A percentile compares a stretch with the other conserved stretches of the same genome.
These are phyloP conservation scores for Neoniphon sammara DNA, from an alignment of 2,797 vertebrate genomes.

Conservation along the genomic window DNA sequence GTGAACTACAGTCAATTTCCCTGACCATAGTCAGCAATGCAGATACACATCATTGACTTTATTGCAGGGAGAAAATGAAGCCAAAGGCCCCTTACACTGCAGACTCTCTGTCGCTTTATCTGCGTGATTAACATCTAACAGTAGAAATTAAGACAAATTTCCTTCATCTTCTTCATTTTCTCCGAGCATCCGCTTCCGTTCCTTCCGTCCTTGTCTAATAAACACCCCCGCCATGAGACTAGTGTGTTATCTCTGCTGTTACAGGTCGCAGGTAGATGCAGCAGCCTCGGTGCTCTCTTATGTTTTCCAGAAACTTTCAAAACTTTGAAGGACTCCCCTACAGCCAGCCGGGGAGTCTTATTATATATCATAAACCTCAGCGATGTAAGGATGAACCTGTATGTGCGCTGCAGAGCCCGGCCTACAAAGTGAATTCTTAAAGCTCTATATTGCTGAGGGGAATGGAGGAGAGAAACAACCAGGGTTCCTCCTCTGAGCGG, in stretches of 20 bases:
- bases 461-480: background rate
- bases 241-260: conserved; percentile 25
- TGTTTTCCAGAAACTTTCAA: conserved; percentile 2
- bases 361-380: background rate
- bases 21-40: conserved; percentile 49
- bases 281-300: conserved; percentile 5
- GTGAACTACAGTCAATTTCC: conserved; percentile 43
- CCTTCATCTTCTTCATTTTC: conserved; percentile 21
- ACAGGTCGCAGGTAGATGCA: conserved; percentile 1
- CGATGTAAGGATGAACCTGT: conserved; percentile 6
- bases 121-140: conserved; percentile 56
- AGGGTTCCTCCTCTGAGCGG: background rate
- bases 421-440: conserved; percentile 17
- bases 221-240: conserved; percentile 50
- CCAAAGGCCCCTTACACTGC: conserved; percentile 10
- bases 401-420: background rate
- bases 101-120: conserved; percentile 27
- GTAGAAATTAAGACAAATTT: conserved; percentile 16
- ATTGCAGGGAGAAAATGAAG: conserved; percentile 42
- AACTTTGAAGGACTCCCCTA: conserved; percentile 6
- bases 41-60: conserved; percentile 62
- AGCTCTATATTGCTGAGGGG: conserved; percentile 1
- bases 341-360: conserved; percentile 3
- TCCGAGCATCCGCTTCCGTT: conserved; percentile 28
- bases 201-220: conserved; percentile 46